Evolutionary conservation across 1,140 invertebrate species (phyloP), one percentile per base, ranked within the genome.

Genomic region (Frieseomelitta varia): DNA sequence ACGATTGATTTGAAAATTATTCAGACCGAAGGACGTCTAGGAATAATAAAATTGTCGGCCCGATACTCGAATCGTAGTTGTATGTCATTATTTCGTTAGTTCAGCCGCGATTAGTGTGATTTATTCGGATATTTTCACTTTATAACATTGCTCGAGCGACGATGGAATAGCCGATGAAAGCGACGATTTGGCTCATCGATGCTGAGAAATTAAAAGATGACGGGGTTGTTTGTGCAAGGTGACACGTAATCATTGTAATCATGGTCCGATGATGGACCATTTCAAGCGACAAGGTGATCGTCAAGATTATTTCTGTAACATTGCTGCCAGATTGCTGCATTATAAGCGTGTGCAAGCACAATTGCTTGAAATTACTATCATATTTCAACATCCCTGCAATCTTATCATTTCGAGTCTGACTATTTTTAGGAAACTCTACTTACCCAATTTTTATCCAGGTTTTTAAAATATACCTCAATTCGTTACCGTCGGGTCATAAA

Each of bases 211-310:
- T 71, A 71, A 79, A 84, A 76, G 80, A 58, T 72, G 69, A 61
- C 68, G 19, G 56, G 71, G 69, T 65, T 87, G 68, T 86, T 79
- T 84, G 58, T 67, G 80, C 19, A 83, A 65, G 85, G 65, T 68
- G 85, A 87, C 85, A 87, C 53, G 77, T 90, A 91, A 92, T 92
- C 89, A 89, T 92, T 90, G 91, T 92, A 92, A 91, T 91, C 88
- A 89, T 87, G 6, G 87, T 85, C 72, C 84, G 84, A 91, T 91
- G 91, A 92, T 87, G 85, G 90, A 89, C 89, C 86, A 90, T 84
- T 75, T 55, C 77, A 81, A 88, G 87, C 85, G 84, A 56, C 56
- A 3, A 74, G 79, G 71, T 86, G 86, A 92, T 87, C 91, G 55
- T 75, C 39, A n/a, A n/a, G 56, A 87, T 83, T 71, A 86, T 58